Conservation (phyloP, 2,888 invertebrate species). For the Cosmorhoe ocellata region DNA sequence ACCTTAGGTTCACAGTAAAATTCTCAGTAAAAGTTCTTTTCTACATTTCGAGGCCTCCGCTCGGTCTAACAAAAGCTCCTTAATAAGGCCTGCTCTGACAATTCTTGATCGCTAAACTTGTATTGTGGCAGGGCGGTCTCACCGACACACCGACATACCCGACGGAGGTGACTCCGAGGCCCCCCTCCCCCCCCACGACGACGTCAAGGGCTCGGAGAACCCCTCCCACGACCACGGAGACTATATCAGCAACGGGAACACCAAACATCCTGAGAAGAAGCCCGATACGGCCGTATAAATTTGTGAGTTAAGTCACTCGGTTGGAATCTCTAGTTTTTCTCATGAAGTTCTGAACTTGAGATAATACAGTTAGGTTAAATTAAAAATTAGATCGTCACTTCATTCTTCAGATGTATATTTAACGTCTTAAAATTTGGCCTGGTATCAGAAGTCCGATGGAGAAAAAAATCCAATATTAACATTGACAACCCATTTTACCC, state of each 20-base stretch:
- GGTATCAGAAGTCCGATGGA: too few species aligned
- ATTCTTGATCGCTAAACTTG: slow-evolving; percentile 80
- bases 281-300: slow-evolving; percentile 78
- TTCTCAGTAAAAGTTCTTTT: too few species aligned
- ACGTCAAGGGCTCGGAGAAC: slow-evolving; percentile 82
- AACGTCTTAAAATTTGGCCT: too few species aligned
- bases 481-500: too few species aligned
- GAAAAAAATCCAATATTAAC: too few species aligned
- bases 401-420: too few species aligned
- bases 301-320: slow-evolving; percentile 46
- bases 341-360: too few species aligned
- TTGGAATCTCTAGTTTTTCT: not conserved
- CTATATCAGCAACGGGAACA: slow-evolving; percentile 82
- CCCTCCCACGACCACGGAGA: slow-evolving; percentile 84
- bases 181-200: slow-evolving; percentile 82
- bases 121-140: slow-evolving; percentile 83
- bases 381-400: too few species aligned
- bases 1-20: not conserved
- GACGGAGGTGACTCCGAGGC: slow-evolving; percentile 85
- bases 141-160: slow-evolving; percentile 82
- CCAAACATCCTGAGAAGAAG: slow-evolving; percentile 75
- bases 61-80: too few species aligned
- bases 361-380: too few species aligned
- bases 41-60: too few species aligned
- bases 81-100: not conserved